These are phyloP conservation scores for Dendrocincla tyrannina DNA, from an alignment of 2,797 vertebrate species.

Conservation along the genomic window DNA sequence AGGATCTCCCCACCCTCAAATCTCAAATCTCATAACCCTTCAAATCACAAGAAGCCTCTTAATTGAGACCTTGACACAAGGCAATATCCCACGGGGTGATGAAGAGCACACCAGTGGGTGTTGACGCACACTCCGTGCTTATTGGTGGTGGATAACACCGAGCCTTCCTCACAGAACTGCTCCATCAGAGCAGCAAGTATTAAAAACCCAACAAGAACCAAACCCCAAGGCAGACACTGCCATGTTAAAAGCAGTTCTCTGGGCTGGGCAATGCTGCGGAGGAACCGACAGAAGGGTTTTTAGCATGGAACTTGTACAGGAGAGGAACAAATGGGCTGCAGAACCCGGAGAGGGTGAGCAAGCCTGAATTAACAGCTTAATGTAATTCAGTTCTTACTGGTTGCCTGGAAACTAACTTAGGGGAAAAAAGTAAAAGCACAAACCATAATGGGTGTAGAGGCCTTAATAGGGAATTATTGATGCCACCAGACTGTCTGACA, in stretches of 20 bases:
- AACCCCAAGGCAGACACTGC: too few species aligned
- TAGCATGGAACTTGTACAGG: slow-evolving; percentile 5
- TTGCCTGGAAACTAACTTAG: slow-evolving; percentile 79
- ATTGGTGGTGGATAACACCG: too few species aligned
- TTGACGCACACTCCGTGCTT: too few species aligned
- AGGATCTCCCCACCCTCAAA: too few species aligned
- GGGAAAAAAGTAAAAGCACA: not conserved
- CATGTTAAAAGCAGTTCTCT: not conserved
- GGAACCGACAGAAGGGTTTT: slow-evolving; percentile 2
- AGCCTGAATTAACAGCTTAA: slow-evolving; percentile 76
- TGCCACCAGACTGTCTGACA: slow-evolving; percentile 48
- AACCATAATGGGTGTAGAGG: slow-evolving; percentile 61
- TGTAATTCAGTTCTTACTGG: slow-evolving; percentile 72
- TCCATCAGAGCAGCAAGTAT: too few species aligned
- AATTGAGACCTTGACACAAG: too few species aligned
- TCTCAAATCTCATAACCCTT: too few species aligned
- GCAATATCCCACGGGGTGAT: too few species aligned
- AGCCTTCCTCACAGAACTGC: too few species aligned
- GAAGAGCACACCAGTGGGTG: too few species aligned
- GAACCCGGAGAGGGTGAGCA: slow-evolving; percentile 34
- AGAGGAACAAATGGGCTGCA: slow-evolving; percentile 44
- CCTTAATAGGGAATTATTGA: slow-evolving; percentile 75
- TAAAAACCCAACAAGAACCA: too few species aligned
- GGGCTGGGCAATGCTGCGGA: not conserved
- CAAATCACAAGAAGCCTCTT: too few species aligned